Evolutionary conservation across 2,888 invertebrate genomes (phyloP), one percentile per base, ranked within the genome.

Genomic region (Drosophila colorata): DNA sequence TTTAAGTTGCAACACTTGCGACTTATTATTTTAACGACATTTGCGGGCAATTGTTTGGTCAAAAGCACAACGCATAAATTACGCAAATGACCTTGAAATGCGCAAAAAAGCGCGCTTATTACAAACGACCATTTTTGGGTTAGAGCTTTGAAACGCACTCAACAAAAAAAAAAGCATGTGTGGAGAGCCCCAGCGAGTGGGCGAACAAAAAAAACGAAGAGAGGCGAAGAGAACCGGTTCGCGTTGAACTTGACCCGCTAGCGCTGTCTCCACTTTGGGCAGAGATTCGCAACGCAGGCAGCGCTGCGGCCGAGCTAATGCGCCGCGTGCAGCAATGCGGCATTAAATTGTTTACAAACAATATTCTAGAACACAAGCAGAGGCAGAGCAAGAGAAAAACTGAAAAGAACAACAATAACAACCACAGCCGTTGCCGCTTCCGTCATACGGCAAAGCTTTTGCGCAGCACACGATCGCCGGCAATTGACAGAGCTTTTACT

Each of bases 321-420:
- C 46, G 20, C 31, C n/a, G 60, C 70, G 59, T 64, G 80, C 58
- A 59, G 18, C 28, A 43, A 69, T 69, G 64, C 70, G 64, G 57
- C 40, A 61, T 80, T 70, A 57, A 51, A 60, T 68, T 80, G 76
- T 77, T 77, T 80, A 72, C 71, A 80, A 80, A 80, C 77, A 80
- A 72, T 48, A 41, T 80, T 80, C 76, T 77, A 56, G 48, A 59
- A 61, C 9, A n/a, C 43, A 37, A 37, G 16, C 13, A 53, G 49
- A 35, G 25, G 35, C 47, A 33, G 14, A n/a, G 8, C 13, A 2
- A 18, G 25, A 38, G n/a, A 53, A 16, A 33, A 33, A 33, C 33
- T 40, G 18, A 16, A 13, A 6, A 40, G 8, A 69, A 43, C 11
- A 43, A 14, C 33, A 48, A 43, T 9, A 56, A 25, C 49, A 49